Conservation (phyloP, 2,797 vertebrate species). For the Arrhamphus sclerolepis region DNA sequence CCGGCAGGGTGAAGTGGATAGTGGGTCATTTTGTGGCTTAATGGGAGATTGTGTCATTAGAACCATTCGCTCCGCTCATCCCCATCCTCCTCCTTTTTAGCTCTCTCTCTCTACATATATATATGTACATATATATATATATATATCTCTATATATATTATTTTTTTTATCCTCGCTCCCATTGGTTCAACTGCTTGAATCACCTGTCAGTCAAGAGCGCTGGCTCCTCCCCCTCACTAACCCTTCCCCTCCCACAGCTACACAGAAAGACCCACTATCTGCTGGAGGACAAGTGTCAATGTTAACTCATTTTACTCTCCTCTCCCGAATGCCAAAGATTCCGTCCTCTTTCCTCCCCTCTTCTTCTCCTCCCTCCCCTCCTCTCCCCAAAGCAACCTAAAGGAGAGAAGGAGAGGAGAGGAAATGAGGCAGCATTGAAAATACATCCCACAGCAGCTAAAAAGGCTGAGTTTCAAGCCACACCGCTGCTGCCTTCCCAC, state of each 20-base stretch:
- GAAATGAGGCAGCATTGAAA: constrained; percentile 46
- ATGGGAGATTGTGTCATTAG: constrained; percentile 81
- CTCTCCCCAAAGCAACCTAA: constrained; percentile 58
- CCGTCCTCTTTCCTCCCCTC: background rate
- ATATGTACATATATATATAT: no score
- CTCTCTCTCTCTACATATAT: no score
- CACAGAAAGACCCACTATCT: constrained; percentile 89
- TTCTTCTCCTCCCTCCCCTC: constrained; percentile 3
- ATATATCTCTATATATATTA: no score
- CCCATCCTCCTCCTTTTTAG: constrained; percentile 27
- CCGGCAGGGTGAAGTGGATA: constrained; percentile 86
- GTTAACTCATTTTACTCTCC: constrained; percentile 33
- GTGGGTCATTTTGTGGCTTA: constrained; percentile 99
- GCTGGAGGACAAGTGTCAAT: constrained; percentile 65
- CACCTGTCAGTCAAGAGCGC: constrained; percentile 56
- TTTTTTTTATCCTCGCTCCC: constrained; percentile 65
- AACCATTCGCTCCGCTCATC: constrained; percentile 47
- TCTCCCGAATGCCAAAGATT: constrained; percentile 63
- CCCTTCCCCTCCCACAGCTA: constrained; percentile 75
- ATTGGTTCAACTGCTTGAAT: constrained; percentile 79
- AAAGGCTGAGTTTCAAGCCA: constrained; percentile 26
- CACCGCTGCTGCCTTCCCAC: constrained; percentile 16
- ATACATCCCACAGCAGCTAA: constrained; percentile 20
- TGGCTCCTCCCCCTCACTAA: constrained; percentile 73
- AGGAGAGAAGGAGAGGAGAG: constrained; percentile 41